Percentiles rank a stretch among this genome's conserved stretches.
Conservation (phyloP, 2,797 vertebrate genomes). For the Squalus acanthias region DNA sequence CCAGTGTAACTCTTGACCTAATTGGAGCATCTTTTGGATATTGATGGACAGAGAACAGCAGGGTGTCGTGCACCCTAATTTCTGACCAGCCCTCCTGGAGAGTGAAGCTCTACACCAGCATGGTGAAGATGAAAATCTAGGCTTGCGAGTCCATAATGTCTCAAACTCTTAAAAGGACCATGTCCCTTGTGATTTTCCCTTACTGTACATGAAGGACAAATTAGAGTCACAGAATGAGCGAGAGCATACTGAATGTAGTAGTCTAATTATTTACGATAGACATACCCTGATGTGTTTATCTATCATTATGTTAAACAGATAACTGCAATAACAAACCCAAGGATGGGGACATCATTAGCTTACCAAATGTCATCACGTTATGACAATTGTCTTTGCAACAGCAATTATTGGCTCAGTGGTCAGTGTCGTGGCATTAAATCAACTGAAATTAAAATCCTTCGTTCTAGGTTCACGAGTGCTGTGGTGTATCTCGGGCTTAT, state of each 20-base stretch:
- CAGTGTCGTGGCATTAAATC: neutral
- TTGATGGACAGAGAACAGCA: neutral
- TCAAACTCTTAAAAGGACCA: neutral
- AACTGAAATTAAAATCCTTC: neutral
- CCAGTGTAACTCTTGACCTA: neutral
- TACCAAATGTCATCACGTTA: neutral
- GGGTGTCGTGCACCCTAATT: neutral
- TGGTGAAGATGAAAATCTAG: neutral
- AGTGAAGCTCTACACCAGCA: neutral
- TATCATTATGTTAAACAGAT: neutral
- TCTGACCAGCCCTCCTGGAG: neutral
- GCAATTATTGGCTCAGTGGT: neutral
- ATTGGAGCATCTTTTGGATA: neutral
- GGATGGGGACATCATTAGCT: neutral
- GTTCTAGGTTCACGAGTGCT: constrained; percentile 80
- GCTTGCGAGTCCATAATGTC: neutral
- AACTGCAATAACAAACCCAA: neutral
- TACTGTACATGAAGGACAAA: neutral
- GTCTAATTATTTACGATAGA: neutral
- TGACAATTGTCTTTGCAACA: neutral
- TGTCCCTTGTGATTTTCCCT: neutral
- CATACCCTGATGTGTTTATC: neutral
- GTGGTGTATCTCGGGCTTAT: constrained; percentile 89
- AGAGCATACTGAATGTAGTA: neutral
- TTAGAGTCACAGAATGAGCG: neutral